These are phyloP conservation scores for Drosophila merina DNA, from an alignment of 2,888 invertebrate species.

Conservation along the genomic window DNA sequence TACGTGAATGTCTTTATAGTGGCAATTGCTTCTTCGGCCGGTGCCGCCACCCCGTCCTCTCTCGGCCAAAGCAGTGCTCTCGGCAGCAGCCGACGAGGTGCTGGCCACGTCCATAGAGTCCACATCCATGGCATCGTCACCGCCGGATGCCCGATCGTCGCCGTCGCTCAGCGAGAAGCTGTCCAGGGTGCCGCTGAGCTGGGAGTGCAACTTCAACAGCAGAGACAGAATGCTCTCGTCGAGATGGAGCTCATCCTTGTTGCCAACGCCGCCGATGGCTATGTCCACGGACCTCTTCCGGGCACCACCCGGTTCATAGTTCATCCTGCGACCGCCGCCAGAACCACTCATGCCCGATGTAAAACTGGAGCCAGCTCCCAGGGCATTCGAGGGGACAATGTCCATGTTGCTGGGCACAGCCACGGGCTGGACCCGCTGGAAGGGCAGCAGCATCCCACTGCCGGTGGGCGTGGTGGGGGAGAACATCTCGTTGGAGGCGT, in stretches of 20 bases:
- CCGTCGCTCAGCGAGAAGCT: conserved; percentile 89
- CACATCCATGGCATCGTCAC: conserved; percentile 74
- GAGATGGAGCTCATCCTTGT: conserved; percentile 86
- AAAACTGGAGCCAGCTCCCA: conserved; percentile 48
- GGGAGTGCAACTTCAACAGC: conserved; percentile 94
- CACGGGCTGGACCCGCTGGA: conserved; percentile 84
- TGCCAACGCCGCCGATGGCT: conserved; percentile 79
- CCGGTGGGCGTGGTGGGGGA: conserved; percentile 77
- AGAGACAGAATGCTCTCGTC: conserved; percentile 96
- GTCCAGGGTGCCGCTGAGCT: conserved; percentile 92
- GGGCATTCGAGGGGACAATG: conserved; percentile 84
- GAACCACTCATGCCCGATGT: conserved; percentile 38
- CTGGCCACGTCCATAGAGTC: conserved; percentile 81
- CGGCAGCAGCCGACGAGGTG: conserved; percentile 64
- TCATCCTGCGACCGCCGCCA: conserved; percentile 56
- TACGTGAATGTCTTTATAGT: conserved; percentile 77
- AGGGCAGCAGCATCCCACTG: conserved; percentile 83
- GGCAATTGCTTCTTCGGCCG: conserved; percentile 42
- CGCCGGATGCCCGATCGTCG: conserved; percentile 47
- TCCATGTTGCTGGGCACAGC: conserved; percentile 84
- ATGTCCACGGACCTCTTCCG: conserved; percentile 83
- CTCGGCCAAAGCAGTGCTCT: conserved; percentile 58
- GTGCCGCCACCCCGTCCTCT: conserved; percentile 46
- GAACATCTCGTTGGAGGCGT: conserved; percentile 82
- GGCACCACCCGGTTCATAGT: conserved; percentile 73